These are phyloP conservation scores for Nematopogon swammerdamellus DNA, from an alignment of 2,888 invertebrate species.

Conservation along the genomic window DNA sequence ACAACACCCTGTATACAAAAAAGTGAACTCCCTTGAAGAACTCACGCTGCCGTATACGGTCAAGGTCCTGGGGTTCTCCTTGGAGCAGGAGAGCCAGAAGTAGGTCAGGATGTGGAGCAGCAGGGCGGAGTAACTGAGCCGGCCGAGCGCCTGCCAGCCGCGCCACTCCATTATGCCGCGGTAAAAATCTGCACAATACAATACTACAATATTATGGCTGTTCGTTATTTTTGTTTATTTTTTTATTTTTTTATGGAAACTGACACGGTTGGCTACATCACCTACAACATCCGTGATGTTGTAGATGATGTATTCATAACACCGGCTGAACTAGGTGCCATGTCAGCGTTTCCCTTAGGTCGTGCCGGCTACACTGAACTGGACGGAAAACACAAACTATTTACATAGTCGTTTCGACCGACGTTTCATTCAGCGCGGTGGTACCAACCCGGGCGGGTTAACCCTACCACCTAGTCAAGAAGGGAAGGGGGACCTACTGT, in stretches of 20 bases:
- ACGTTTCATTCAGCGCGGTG: too few relatives aligned
- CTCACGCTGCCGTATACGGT: slow-evolving; percentile 27
- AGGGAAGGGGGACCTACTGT: too few relatives aligned
- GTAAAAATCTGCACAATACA: slow-evolving; percentile 21
- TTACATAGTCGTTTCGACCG: too few relatives aligned
- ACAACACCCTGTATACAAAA: background rate
- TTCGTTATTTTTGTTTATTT: too few relatives aligned
- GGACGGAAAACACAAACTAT: too few relatives aligned
- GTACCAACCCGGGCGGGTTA: too few relatives aligned
- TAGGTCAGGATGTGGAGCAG: slow-evolving; percentile 34
- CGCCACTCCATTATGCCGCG: slow-evolving; percentile 36
- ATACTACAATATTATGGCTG: background rate
- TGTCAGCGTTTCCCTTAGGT: background rate
- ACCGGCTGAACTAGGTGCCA: background rate
- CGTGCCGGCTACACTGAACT: too few relatives aligned
- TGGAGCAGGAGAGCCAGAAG: slow-evolving; percentile 23
- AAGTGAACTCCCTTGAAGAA: slow-evolving; percentile 2
- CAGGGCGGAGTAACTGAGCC: slow-evolving; percentile 36
- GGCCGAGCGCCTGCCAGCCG: slow-evolving; percentile 34
- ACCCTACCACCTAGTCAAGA: too few relatives aligned
- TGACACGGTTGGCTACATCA: too few relatives aligned
- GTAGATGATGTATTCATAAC: too few relatives aligned
- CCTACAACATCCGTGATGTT: too few relatives aligned
- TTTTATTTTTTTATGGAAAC: too few relatives aligned
- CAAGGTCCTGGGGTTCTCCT: slow-evolving; percentile 18